Conservation (phyloP, 2,888 invertebrate genomes). For the Pandemis corylana region DNA sequence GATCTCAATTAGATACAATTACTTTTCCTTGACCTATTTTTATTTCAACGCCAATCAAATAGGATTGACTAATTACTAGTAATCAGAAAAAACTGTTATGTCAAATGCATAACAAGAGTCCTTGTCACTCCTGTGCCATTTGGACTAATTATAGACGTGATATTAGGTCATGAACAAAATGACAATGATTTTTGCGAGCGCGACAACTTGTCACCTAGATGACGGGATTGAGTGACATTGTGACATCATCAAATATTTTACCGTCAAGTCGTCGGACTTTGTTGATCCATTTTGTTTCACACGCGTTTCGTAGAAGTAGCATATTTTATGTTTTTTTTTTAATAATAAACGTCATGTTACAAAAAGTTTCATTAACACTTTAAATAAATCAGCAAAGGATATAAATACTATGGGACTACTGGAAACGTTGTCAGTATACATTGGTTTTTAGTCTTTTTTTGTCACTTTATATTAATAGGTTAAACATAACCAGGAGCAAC, state of each 20-base stretch:
- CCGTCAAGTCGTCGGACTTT: constrained; percentile 14
- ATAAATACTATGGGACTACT: too few relatives aligned
- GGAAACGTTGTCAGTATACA: too few relatives aligned
- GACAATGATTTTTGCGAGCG: constrained; percentile 26
- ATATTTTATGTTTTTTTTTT: too few relatives aligned
- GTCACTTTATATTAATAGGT: too few relatives aligned
- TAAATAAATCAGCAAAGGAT: too few relatives aligned
- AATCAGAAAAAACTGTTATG: not conserved
- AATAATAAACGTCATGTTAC: too few relatives aligned
- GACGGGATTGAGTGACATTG: constrained; percentile 30
- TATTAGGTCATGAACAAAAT: constrained; percentile 29
- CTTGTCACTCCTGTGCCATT: not conserved
- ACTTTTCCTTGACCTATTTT: constrained; percentile 24
- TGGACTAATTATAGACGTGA: constrained; percentile 14
- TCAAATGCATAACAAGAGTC: not conserved
- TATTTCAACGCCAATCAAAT: constrained; percentile 10
- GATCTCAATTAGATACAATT: constrained; percentile 8
- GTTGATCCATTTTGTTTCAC: constrained; percentile 17
- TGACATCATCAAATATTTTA: constrained; percentile 35
- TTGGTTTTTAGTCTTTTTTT: too few relatives aligned
- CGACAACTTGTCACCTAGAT: constrained; percentile 24
- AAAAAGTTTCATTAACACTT: too few relatives aligned
- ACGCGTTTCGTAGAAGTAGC: not conserved
- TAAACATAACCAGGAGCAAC: too few relatives aligned
- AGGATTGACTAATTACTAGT: constrained; percentile 17